phyloP scores from a whole-genome alignment of 2,797 vertebrate genomes.

The Cynopterus sphinx region DNA sequence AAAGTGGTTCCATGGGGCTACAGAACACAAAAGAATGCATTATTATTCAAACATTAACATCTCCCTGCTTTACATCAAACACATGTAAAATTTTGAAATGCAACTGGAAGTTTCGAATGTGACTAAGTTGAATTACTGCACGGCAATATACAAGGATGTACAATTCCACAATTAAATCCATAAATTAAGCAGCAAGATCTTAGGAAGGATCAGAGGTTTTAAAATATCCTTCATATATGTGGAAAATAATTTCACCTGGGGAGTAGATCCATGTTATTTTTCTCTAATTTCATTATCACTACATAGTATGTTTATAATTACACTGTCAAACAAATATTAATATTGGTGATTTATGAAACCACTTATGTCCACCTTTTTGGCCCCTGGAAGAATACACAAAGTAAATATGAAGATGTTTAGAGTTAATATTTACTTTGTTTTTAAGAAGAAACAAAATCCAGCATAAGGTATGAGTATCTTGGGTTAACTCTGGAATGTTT shows the following conservation, averaged over 20 bases:
- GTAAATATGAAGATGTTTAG: conserved; percentile 16
- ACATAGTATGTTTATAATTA: conserved; percentile 43
- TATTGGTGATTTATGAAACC: conserved; percentile 7
- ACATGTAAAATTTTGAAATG: not conserved
- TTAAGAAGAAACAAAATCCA: conserved; percentile 27
- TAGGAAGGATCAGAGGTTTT: not conserved
- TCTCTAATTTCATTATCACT: conserved; percentile 17
- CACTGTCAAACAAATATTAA: conserved; percentile 15
- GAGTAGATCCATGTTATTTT: conserved; percentile 17
- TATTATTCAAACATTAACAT: not conserved
- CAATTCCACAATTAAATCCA: conserved; percentile 38
- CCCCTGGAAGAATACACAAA: not conserved
- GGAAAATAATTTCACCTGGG: conserved; percentile 23
- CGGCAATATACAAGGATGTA: not conserved
- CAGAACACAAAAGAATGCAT: not conserved
- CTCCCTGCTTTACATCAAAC: not conserved
- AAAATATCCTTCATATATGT: not conserved
- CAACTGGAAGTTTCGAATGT: not conserved
- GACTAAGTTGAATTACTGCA: not conserved
- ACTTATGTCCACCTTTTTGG: not conserved
- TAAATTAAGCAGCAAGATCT: conserved; percentile 8
- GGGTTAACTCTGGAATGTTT: not conserved
- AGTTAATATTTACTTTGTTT: conserved; percentile 19
- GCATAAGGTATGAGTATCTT: not conserved
- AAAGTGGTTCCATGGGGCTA: not conserved